Evolutionary conservation across 1,140 invertebrate species (phyloP).

Genomic region (Varroa destructor): DNA sequence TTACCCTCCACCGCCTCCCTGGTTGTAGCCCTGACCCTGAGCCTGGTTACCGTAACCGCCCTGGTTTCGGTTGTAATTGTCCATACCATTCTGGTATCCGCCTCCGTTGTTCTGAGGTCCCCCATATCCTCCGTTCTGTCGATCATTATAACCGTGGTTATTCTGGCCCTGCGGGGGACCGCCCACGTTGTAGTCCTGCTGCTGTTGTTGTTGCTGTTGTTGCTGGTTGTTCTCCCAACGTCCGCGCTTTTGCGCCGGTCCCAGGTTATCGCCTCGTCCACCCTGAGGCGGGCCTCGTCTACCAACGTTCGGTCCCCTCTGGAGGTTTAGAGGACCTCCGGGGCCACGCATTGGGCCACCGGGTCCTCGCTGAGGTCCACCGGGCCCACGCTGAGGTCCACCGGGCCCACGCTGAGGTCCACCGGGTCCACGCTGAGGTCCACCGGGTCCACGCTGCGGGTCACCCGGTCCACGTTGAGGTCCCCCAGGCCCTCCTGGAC

Average conservation of each 20-base stretch:
- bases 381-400: slow-evolving; percentile 12
- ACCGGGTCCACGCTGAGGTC: slow-evolving; percentile 6
- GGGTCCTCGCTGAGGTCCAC: slow-evolving; percentile 16
- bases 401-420: slow-evolving; percentile 10
- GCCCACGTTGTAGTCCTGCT: too few relatives aligned
- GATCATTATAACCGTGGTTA: too few relatives aligned
- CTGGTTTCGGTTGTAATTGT: too few relatives aligned
- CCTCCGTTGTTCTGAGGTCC: too few relatives aligned
- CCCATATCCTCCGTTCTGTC: too few relatives aligned
- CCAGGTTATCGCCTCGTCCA: not conserved
- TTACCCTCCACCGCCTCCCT: too few relatives aligned
- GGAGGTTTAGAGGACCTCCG: too few relatives aligned
- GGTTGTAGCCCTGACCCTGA: too few relatives aligned
- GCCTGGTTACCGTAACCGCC: too few relatives aligned
- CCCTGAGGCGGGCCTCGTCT: not conserved
- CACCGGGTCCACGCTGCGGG: not conserved
- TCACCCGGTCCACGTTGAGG: slow-evolving; percentile 4
- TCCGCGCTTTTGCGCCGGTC: not conserved
- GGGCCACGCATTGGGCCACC: too few relatives aligned
- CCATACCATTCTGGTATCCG: too few relatives aligned
- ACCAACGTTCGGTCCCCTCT: not conserved
- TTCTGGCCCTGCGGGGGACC: too few relatives aligned
- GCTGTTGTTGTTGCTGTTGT: not conserved
- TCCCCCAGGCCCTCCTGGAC: slow-evolving; percentile 9
- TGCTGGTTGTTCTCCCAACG: slow-evolving; percentile 22